Evolutionary conservation across 1,140 invertebrate genomes (phyloP).

Genomic region (Protaetia brevitarsis): DNA sequence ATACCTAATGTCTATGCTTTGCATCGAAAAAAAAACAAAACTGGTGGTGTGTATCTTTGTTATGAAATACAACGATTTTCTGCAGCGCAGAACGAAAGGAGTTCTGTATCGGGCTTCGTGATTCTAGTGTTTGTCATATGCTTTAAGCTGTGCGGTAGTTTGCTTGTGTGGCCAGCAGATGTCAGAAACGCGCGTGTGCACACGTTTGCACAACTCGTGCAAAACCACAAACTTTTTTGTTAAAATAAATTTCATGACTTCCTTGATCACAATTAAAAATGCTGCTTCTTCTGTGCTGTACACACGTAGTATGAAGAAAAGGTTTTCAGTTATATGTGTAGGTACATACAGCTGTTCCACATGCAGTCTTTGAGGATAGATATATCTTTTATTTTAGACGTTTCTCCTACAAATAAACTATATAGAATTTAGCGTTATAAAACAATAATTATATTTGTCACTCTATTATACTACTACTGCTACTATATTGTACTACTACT

Average conservation of each 20-base stretch:
- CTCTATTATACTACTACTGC: no score
- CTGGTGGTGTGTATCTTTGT: not conserved
- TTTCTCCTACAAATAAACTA: no score
- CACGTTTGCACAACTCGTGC: constrained; percentile 18
- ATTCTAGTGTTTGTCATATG: not conserved
- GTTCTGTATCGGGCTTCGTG: not conserved
- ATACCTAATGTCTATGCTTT: no score
- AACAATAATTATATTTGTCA: no score
- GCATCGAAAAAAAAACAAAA: no score
- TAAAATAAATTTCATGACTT: constrained; percentile 7
- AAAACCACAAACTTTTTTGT: not conserved
- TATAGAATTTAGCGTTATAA: no score
- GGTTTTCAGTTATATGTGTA: not conserved
- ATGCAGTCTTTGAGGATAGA: no score
- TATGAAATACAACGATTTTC: not conserved
- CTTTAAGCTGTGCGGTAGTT: constrained; percentile 10
- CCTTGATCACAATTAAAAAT: constrained; percentile 9
- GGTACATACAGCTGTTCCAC: no score
- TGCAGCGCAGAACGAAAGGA: not conserved
- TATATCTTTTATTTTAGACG: no score
- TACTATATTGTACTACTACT: no score
- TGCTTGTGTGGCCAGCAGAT: not conserved
- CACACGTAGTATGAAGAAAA: not conserved
- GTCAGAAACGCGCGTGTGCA: constrained; percentile 21
- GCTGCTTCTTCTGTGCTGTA: not conserved